These are phyloP conservation scores for Fopius arisanus DNA, from an alignment of 1,140 invertebrate species.

Conservation along the genomic window DNA sequence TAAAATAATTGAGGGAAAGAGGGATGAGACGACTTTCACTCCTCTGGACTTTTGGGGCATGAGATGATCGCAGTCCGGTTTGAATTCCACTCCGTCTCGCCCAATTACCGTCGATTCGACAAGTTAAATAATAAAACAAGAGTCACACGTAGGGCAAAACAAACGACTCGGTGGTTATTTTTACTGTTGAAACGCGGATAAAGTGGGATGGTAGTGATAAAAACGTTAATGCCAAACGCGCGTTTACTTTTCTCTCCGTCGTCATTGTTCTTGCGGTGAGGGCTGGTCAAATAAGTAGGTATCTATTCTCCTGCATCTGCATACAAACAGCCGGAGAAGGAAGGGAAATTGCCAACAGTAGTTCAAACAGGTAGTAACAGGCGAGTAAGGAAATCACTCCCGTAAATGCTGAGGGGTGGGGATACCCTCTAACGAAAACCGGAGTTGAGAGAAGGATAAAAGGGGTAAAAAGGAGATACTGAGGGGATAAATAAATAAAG, in stretches of 20 bases:
- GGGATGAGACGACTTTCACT: not conserved
- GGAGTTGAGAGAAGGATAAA: not conserved
- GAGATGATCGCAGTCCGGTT: not conserved
- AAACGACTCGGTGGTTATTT: not conserved
- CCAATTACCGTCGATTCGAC: slow-evolving; percentile 36
- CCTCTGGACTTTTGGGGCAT: not conserved
- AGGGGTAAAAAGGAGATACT: not conserved
- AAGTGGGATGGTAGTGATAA: slow-evolving; percentile 17
- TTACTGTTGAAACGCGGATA: not conserved
- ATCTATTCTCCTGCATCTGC: slow-evolving; percentile 22
- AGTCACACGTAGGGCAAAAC: not conserved
- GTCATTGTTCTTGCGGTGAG: slow-evolving; percentile 22
- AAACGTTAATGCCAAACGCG: slow-evolving; percentile 27
- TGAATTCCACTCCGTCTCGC: slow-evolving; percentile 11
- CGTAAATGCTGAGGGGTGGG: slow-evolving; percentile 38
- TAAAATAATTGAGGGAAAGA: not conserved
- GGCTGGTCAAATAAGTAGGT: slow-evolving; percentile 14
- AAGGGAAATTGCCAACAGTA: not conserved
- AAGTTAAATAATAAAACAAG: slow-evolving; percentile 10
- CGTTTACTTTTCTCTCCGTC: not conserved
- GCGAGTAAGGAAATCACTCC: slow-evolving; percentile 47
- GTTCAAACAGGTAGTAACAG: not conserved
- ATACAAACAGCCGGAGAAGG: slow-evolving; percentile 9
- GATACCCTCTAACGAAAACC: slow-evolving; percentile 38
- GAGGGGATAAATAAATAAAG: not conserved